Evolutionary conservation across 2,888 invertebrate genomes (phyloP).

Genomic region (Micoletzkya japonica): DNA sequence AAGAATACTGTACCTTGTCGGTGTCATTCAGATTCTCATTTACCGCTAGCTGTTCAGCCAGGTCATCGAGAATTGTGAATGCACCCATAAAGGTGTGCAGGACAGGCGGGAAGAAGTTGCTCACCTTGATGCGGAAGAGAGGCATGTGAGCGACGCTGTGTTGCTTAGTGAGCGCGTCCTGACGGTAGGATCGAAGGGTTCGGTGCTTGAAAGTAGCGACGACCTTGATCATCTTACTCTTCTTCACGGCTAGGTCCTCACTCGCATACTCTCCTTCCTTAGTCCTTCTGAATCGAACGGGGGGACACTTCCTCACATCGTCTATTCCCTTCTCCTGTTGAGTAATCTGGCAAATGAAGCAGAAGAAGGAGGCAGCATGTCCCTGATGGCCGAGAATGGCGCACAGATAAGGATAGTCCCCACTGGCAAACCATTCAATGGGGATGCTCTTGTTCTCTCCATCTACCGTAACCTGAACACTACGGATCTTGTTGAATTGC

Average conservation of each 20-base stretch:
- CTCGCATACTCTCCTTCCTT: not conserved
- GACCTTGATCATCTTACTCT: not conserved
- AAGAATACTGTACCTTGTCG: no score
- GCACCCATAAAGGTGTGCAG: slow-evolving; percentile 7
- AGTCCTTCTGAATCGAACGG: not conserved
- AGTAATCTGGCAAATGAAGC: not conserved
- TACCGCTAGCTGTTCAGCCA: not conserved
- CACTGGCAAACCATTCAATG: not conserved
- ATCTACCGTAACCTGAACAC: not conserved
- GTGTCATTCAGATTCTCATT: not conserved
- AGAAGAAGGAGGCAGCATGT: not conserved
- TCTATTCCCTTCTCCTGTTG: not conserved
- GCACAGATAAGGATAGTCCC: not conserved
- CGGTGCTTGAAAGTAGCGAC: not conserved
- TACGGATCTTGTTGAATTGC: not conserved
- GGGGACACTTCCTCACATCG: not conserved
- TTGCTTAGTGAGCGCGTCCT: not conserved
- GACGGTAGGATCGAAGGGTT: not conserved
- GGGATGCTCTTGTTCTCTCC: not conserved
- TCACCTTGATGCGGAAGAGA: not conserved
- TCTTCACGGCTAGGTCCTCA: not conserved
- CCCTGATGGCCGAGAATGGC: not conserved
- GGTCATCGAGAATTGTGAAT: not conserved
- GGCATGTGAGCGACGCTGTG: not conserved
- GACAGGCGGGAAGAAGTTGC: not conserved